These are phyloP conservation scores for Bombus difficillimus DNA, from an alignment of 1,140 invertebrate species.

Conservation along the genomic window DNA sequence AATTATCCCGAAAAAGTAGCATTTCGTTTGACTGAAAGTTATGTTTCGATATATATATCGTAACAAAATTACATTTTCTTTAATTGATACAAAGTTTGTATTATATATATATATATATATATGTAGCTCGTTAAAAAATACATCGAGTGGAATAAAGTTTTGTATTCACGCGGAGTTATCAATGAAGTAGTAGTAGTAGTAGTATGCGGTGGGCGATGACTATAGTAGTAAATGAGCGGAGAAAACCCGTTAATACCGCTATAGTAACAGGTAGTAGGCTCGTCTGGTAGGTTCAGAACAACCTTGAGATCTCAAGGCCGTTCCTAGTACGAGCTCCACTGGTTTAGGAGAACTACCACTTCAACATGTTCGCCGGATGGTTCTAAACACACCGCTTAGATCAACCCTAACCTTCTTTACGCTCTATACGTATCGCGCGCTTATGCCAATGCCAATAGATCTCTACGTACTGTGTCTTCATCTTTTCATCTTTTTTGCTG, in stretches of 20 bases:
- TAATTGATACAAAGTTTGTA: no score
- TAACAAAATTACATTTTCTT: no score
- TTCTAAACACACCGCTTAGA: constrained; percentile 75
- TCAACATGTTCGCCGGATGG: constrained; percentile 72
- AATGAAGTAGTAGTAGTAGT: not conserved
- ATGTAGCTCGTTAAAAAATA: no score
- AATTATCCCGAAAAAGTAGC: no score
- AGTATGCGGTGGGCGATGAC: not conserved
- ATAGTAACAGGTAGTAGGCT: constrained; percentile 44
- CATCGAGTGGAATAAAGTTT: no score
- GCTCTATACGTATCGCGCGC: not conserved
- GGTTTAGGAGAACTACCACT: constrained; percentile 65
- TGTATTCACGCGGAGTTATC: not conserved
- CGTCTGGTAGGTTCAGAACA: constrained; percentile 55
- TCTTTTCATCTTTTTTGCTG: no score
- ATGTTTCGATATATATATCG: no score
- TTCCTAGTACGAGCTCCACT: constrained; percentile 48
- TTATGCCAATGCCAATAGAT: not conserved
- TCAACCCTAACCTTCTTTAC: constrained; percentile 67
- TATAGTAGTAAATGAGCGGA: constrained; percentile 9
- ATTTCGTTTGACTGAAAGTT: no score
- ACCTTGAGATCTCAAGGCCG: constrained; percentile 60
- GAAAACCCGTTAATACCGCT: not conserved
- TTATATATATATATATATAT: no score
- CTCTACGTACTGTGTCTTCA: not conserved